phyloP scores from a whole-genome alignment of 2,888 invertebrate genomes.

The Hoplodrina ambigua region DNA sequence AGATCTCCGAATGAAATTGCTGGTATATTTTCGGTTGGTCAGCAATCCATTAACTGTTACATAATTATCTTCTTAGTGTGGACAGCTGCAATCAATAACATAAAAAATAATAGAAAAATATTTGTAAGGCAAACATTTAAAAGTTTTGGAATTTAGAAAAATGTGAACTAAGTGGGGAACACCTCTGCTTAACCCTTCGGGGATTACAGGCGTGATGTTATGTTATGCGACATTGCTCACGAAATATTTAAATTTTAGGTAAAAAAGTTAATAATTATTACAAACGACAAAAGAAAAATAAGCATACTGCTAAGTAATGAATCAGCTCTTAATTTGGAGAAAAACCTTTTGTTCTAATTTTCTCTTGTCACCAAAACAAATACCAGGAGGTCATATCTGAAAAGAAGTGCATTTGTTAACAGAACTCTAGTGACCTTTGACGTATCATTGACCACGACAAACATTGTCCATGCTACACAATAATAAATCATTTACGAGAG shows the following conservation, averaged over 20 bases:
- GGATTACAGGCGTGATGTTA: too few species aligned
- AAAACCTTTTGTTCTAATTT: neutral
- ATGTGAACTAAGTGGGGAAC: too few species aligned
- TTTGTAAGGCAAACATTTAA: neutral
- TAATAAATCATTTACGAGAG: slow-evolving; percentile 47
- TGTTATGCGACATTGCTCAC: too few species aligned
- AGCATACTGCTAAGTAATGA: neutral
- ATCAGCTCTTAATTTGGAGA: neutral
- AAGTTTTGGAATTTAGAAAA: neutral
- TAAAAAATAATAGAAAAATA: too few species aligned
- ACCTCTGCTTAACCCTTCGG: too few species aligned
- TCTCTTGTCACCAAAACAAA: neutral
- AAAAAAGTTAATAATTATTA: too few species aligned
- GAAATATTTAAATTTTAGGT: too few species aligned
- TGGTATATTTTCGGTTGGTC: neutral
- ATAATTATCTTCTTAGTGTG: neutral
- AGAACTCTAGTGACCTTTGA: slow-evolving; percentile 33
- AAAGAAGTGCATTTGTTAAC: slow-evolving; percentile 26
- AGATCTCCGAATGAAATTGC: neutral
- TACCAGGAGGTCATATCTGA: slow-evolving; percentile 41
- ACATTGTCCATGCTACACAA: slow-evolving; percentile 34
- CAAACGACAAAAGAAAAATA: too few species aligned
- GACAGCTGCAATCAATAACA: neutral
- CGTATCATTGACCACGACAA: slow-evolving; percentile 34
- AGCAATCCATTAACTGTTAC: neutral